Conservation (phyloP, 2,113 vertebrate species). For the Psilopogon haemacephalus region DNA sequence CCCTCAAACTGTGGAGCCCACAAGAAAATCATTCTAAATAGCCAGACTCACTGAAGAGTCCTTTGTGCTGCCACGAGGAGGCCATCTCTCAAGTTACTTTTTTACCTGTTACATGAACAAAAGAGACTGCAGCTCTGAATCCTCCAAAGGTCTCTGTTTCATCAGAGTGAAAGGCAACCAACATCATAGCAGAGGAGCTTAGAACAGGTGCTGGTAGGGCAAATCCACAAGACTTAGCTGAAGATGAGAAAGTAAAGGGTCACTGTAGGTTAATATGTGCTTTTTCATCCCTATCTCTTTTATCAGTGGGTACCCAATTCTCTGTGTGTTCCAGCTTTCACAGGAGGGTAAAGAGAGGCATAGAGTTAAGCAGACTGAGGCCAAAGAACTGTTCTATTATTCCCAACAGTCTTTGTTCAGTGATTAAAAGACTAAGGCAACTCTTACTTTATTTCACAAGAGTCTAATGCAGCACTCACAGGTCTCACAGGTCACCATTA, state of each 20-base stretch:
- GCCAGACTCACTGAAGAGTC: neutral
- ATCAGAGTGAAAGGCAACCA: constrained; percentile 79
- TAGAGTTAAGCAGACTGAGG: neutral
- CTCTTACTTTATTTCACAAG: neutral
- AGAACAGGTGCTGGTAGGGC: constrained; percentile 71
- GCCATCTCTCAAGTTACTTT: neutral
- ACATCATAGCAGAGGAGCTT: constrained; percentile 77
- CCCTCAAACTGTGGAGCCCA: too few relatives aligned
- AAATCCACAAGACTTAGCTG: constrained; percentile 79
- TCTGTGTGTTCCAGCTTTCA: neutral
- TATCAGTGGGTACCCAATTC: neutral
- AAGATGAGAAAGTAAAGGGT: neutral
- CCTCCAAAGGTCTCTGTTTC: constrained; percentile 72
- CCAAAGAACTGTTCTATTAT: neutral
- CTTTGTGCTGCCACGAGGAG: neutral
- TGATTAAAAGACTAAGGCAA: neutral
- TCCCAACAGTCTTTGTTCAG: neutral
- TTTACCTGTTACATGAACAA: constrained; percentile 77
- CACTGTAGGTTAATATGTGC: neutral
- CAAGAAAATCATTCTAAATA: neutral
- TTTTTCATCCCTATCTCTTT: neutral
- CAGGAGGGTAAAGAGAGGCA: neutral
- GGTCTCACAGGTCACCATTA: neutral
- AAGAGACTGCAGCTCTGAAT: constrained; percentile 77
- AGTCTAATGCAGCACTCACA: neutral